phyloP scores from a whole-genome alignment of 2,888 invertebrate genomes.

The Melangyna quadrimaculata region DNA sequence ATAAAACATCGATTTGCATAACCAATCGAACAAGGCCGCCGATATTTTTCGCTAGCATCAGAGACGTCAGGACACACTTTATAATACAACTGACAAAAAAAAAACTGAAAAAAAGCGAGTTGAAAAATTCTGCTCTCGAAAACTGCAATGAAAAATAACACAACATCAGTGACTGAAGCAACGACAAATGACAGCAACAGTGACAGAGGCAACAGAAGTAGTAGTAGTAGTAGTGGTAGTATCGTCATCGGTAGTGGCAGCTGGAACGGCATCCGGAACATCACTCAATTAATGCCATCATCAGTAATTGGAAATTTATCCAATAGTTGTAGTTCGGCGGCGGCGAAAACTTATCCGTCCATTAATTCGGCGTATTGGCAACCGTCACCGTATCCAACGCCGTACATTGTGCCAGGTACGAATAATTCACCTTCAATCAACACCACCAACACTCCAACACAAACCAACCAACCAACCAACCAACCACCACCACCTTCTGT shows the following conservation, averaged over 20 bases:
- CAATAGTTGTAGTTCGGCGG: conserved; percentile 76
- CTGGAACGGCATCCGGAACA: conserved; percentile 73
- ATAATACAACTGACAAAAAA: background rate
- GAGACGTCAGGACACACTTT: conserved; percentile 43
- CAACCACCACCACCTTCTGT: background rate
- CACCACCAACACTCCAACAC: conserved; percentile 9
- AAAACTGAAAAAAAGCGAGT: conserved; percentile 11
- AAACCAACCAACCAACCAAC: background rate
- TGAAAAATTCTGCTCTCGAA: conserved; percentile 15
- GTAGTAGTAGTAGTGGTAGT: conserved; percentile 49
- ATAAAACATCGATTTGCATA: conserved; percentile 55
- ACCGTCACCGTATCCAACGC: conserved; percentile 89
- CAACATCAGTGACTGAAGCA: conserved; percentile 64
- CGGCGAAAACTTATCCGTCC: conserved; percentile 85
- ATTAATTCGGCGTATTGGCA: conserved; percentile 93
- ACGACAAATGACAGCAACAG: conserved; percentile 64
- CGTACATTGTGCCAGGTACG: conserved; percentile 91
- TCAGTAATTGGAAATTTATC: conserved; percentile 80
- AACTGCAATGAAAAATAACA: conserved; percentile 72
- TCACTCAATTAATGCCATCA: conserved; percentile 78
- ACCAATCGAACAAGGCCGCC: conserved; percentile 36
- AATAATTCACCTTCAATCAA: conserved; percentile 53
- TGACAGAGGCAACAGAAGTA: conserved; percentile 42
- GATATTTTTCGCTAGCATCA: background rate
- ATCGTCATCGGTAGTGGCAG: conserved; percentile 68